Conservation (phyloP, 2,113 vertebrate genomes). For the Oryzias javanicus region DNA sequence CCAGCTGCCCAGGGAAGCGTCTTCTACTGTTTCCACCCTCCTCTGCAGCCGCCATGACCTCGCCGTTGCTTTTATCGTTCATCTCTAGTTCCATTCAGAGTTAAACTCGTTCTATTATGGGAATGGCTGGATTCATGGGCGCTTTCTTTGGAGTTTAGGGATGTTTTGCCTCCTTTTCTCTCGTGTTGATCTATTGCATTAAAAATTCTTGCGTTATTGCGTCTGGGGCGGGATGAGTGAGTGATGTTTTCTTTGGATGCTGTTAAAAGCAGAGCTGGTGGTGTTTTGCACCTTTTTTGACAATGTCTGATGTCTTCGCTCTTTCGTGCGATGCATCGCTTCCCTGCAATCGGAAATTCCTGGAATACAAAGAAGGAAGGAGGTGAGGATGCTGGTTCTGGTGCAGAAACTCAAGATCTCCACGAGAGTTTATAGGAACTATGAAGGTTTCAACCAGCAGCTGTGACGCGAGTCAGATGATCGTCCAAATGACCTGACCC, state of each 20-base stretch:
- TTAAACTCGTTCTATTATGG: neutral
- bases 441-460: neutral
- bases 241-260: conserved; percentile 28
- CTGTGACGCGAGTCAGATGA: neutral
- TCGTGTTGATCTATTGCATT: conserved; percentile 8
- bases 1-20: conserved; percentile 8
- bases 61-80: neutral
- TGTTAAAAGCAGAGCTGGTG: conserved; percentile 10
- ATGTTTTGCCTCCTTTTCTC: conserved; percentile 18
- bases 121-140: neutral
- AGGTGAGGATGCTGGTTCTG: too few relatives aligned
- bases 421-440: neutral
- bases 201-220: conserved; percentile 15
- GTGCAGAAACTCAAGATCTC: conserved; percentile 27
- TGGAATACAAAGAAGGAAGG: neutral
- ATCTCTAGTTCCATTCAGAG: conserved; percentile 2
- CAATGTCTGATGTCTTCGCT: neutral
- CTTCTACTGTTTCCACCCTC: conserved; percentile 23
- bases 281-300: conserved; percentile 13
- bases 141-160: conserved; percentile 18
- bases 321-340: neutral
- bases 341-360: neutral
- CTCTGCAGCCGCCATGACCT: neutral
- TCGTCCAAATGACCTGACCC: too few relatives aligned
- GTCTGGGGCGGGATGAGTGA: conserved; percentile 9